Conservation (phyloP, 1,140 invertebrate species). For the Thereuonema tuberculata region DNA sequence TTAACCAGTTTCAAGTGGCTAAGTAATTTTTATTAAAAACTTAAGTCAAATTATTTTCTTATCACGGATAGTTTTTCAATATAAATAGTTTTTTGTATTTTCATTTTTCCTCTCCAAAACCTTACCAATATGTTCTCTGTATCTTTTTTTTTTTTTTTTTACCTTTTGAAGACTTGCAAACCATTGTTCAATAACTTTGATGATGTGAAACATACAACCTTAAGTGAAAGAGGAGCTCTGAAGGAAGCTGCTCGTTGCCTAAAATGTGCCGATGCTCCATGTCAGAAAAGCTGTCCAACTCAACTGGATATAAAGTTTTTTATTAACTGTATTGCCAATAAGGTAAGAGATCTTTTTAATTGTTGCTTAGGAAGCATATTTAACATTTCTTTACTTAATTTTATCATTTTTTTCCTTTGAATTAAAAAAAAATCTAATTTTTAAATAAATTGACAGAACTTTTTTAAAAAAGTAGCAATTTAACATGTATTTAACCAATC, state of each 20-base stretch:
- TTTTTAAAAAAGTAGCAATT: too few species aligned
- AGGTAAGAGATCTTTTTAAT: too few species aligned
- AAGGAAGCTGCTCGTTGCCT: conserved; percentile 80
- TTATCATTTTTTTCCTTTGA: conserved; percentile 4
- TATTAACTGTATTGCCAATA: conserved; percentile 91
- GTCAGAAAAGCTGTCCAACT: conserved; percentile 96
- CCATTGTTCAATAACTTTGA: conserved; percentile 78
- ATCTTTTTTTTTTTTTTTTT: conserved; percentile 14
- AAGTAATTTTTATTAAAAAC: too few species aligned
- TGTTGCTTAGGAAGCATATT: too few species aligned
- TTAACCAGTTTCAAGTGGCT: too few species aligned
- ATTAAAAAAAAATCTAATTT: too few species aligned
- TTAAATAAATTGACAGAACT: neutral
- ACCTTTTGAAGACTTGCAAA: conserved; percentile 45
- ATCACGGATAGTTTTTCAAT: too few species aligned
- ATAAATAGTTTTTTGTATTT: too few species aligned
- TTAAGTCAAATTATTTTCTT: too few species aligned
- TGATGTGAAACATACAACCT: conserved; percentile 92
- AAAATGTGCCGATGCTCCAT: conserved; percentile 96
- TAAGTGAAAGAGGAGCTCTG: conserved; percentile 85
- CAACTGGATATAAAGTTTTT: conserved; percentile 94
- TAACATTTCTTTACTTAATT: neutral
- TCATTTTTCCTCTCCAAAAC: too few species aligned
- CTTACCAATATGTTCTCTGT: too few species aligned
- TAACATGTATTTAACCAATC: too few species aligned